Base-by-base conservation (phyloP, 2,888 invertebrate genomes). In the Cheilosia grossa region DNA sequence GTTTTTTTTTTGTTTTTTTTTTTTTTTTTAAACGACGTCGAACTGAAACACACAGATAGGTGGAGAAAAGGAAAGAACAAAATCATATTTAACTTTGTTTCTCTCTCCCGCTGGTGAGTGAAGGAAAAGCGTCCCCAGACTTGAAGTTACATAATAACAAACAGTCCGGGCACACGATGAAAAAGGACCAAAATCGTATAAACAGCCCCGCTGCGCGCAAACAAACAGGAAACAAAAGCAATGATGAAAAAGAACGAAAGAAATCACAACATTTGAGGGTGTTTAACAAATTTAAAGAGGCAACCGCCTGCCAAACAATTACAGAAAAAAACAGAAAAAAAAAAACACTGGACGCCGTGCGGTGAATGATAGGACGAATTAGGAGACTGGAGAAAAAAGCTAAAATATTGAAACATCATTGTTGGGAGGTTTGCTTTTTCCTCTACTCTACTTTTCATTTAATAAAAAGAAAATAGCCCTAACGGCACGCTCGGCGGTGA, bases 241-340 rank as follows among this genome's bases (percentile, higher is more conserved):
- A 37, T 15, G 42, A 56, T 17, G 30, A 37, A 63, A 69, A 64
- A 69, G 64, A 74, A 80, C 69, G 53, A 81, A 64, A 67, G 61
- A 75, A 81, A 85, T 85, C 85, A 81, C 67, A 81, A 81, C 85
- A 81, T 81, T 85, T 67, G 85, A 81, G 81, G 75, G 81, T 67
- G 74, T 81, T 85, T 85, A 85, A 77, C 72, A 80, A 72, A 59
- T 80, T 49, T 21, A 49, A 59, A 51, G 9, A 30, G 9, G 30
- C 6, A 67, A 80, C 75, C 75, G 74, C 70, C 80, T 80, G 74
- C 75, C 85, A 85, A 81, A 81, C 85, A 85, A 85, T 85, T 81
- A 85, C 81, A 85, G 73, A 74, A 70, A 27, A 27, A 27, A 27
- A 85, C 81, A 85, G 73, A 74, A 70, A 27, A 27, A 27, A 27